Conservation (phyloP, 2,888 invertebrate species). For the Tinea trinotella region DNA sequence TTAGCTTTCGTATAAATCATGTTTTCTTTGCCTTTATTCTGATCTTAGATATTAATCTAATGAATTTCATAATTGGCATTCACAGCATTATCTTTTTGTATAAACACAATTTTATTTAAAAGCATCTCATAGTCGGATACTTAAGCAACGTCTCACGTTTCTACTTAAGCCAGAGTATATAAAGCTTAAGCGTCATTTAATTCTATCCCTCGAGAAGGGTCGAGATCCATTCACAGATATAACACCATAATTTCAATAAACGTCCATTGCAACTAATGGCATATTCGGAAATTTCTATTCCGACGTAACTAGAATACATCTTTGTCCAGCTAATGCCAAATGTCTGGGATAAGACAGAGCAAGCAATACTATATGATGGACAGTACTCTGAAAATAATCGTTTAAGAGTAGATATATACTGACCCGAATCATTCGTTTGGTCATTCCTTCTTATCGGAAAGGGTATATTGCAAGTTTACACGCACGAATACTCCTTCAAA, state of each 20-base stretch:
- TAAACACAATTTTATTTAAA: background rate
- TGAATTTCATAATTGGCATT: background rate
- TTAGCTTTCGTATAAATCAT: too few species aligned
- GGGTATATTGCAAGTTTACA: constrained; percentile 9
- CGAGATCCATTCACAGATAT: constrained; percentile 43
- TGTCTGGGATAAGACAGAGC: background rate
- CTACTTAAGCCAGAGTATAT: constrained; percentile 6
- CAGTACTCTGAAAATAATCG: background rate
- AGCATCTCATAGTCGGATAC: constrained; percentile 2
- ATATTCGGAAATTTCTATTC: background rate
- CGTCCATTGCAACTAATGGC: constrained; percentile 23
- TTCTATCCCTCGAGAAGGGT: constrained; percentile 23
- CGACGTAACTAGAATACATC: background rate
- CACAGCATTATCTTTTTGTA: background rate
- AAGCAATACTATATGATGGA: background rate
- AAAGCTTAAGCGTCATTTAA: constrained; percentile 3
- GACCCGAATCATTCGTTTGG: background rate
- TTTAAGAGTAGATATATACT: background rate
- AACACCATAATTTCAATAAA: constrained; percentile 50
- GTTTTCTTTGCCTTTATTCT: too few species aligned
- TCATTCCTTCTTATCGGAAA: background rate
- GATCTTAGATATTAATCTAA: too few species aligned
- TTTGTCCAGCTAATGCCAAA: background rate
- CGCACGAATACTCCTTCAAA: constrained; percentile 9
- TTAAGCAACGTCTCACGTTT: constrained; percentile 5